Evolutionary conservation across 2,888 invertebrate species (phyloP).

Genomic region (Muschampia plurimacula): DNA sequence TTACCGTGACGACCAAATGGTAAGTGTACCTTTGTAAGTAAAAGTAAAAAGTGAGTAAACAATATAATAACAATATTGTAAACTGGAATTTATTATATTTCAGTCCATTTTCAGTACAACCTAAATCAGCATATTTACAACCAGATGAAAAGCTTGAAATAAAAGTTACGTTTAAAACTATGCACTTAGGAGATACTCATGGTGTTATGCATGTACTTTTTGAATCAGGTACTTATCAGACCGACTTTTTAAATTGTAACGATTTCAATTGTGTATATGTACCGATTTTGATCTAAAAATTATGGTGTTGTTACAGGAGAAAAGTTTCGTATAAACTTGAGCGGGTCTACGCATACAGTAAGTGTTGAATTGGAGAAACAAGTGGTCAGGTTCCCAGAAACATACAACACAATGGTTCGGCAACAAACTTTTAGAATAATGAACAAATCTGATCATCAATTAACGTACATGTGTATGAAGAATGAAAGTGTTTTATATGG

Average conservation of each 20-base stretch:
- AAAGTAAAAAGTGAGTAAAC: too few species aligned
- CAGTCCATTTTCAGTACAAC: slow-evolving; percentile 83
- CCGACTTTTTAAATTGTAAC: not conserved
- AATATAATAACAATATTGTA: not conserved
- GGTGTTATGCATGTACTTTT: slow-evolving; percentile 62
- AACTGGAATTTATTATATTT: slow-evolving; percentile 27
- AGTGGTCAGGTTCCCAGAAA: slow-evolving; percentile 82
- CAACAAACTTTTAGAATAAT: slow-evolving; percentile 78
- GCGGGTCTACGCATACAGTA: slow-evolving; percentile 75
- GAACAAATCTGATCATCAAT: slow-evolving; percentile 83
- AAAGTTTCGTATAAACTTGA: slow-evolving; percentile 72
- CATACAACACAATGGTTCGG: slow-evolving; percentile 85
- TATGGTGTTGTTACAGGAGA: slow-evolving; percentile 68
- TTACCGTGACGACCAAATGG: slow-evolving; percentile 68
- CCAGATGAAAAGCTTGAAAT: slow-evolving; percentile 79
- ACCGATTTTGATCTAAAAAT: not conserved
- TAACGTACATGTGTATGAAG: slow-evolving; percentile 86
- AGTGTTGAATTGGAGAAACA: slow-evolving; percentile 80
- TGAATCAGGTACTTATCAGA: slow-evolving; percentile 69
- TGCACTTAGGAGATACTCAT: slow-evolving; percentile 69
- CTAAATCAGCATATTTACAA: slow-evolving; percentile 79
- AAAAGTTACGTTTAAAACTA: slow-evolving; percentile 80
- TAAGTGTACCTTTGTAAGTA: slow-evolving; percentile 45
- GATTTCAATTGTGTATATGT: not conserved
- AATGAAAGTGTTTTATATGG: slow-evolving; percentile 74